These are phyloP conservation scores for Pantelozetes paolii DNA, from an alignment of 2,888 invertebrate species.

Conservation along the genomic window DNA sequence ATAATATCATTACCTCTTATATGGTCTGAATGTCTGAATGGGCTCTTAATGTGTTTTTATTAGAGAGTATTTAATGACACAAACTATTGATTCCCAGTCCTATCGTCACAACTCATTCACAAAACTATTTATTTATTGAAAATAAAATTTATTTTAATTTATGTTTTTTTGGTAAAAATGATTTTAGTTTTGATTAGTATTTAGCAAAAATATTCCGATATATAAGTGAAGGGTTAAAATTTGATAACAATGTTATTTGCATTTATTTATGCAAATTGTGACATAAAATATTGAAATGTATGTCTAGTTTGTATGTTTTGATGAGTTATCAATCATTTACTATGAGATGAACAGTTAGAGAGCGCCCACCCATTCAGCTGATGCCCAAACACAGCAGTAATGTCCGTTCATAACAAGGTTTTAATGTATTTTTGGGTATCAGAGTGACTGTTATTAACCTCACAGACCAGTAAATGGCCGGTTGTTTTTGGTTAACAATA, in stretches of 20 bases:
- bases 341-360: slow-evolving; percentile 5
- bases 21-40: not conserved
- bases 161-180: too few species aligned
- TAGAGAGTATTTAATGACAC: slow-evolving; percentile 17
- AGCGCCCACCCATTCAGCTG: slow-evolving; percentile 25
- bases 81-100: too few species aligned
- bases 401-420: slow-evolving; percentile 11
- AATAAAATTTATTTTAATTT: not conserved
- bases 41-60: slow-evolving; percentile 33
- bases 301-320: not conserved
- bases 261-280: not conserved
- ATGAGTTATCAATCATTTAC: slow-evolving; percentile 27
- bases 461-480: slow-evolving; percentile 26
- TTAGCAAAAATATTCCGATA: too few species aligned
- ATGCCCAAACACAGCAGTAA: not conserved
- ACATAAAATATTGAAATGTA: not conserved
- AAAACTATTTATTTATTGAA: too few species aligned
- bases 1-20: slow-evolving; percentile 11
- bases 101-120: too few species aligned
- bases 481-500: slow-evolving; percentile 17
- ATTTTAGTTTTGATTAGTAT: too few species aligned
- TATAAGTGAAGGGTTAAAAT: too few species aligned
- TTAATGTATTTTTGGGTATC: slow-evolving; percentile 16
- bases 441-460: slow-evolving; percentile 20
- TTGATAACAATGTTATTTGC: too few species aligned